Percentiles rank a stretch among this genome's conserved stretches.
Evolutionary conservation across 2,113 vertebrate genomes (phyloP).

Genomic region (Peromyscus maniculatus): DNA sequence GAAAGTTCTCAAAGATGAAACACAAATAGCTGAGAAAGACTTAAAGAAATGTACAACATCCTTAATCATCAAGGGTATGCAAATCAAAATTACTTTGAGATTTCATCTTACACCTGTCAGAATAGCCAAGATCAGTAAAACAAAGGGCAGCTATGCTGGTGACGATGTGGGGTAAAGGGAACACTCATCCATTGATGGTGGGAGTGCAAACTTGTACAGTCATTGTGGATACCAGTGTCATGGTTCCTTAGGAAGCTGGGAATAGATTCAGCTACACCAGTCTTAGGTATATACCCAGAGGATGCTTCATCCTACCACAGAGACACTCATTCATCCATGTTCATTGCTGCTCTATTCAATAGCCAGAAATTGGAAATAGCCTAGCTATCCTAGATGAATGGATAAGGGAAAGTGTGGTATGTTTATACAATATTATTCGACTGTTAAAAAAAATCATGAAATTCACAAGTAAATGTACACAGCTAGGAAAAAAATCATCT

Average conservation of each 20-base stretch:
- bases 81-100: not conserved
- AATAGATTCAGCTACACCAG: not conserved
- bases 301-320: not conserved
- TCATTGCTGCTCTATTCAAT: not conserved
- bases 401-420: not conserved
- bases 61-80: not conserved
- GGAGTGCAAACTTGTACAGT: not conserved
- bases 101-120: not conserved
- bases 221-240: not conserved
- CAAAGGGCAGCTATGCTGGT: not conserved
- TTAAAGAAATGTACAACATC: not conserved
- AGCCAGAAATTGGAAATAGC: not conserved
- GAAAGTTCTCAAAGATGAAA: not conserved
- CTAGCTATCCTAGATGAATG: not conserved
- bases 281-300: not conserved
- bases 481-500: not conserved
- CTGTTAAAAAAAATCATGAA: not conserved
- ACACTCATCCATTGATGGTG: not conserved
- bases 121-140: not conserved
- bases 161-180: not conserved
- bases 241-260: not conserved
- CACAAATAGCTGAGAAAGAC: not conserved
- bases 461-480: not conserved
- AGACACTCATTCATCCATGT: not conserved
- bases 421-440: not conserved